These are phyloP conservation scores for Xiphorhynchus erythropygius DNA, from an alignment of 2,797 vertebrate genomes.

Conservation along the genomic window DNA sequence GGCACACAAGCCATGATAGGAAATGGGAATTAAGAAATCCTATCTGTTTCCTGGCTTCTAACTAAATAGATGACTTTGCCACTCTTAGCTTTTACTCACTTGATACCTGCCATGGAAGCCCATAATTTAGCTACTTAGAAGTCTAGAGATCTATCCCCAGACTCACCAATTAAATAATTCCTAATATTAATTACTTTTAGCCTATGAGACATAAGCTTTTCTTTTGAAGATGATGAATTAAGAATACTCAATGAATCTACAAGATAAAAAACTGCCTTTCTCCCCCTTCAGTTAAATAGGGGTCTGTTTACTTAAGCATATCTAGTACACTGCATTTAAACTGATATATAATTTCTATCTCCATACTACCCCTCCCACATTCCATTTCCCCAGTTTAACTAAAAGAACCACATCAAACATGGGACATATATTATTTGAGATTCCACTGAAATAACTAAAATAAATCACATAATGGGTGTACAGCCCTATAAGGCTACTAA, in stretches of 20 bases:
- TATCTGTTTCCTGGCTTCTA: background rate
- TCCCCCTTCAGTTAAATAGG: background rate
- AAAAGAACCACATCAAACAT: background rate
- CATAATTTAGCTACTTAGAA: background rate
- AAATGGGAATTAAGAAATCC: background rate
- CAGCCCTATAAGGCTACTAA: background rate
- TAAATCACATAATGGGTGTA: background rate
- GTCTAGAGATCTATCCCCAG: background rate
- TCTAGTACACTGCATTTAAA: background rate
- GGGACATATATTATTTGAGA: background rate
- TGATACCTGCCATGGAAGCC: background rate
- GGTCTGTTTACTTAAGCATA: background rate
- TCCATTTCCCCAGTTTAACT: background rate
- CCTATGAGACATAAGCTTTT: background rate
- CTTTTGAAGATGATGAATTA: background rate
- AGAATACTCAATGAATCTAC: background rate
- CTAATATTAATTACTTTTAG: background rate
- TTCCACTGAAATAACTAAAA: constrained; percentile 2
- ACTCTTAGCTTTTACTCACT: background rate
- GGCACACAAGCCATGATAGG: background rate
- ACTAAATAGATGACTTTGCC: background rate
- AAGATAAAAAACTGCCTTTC: background rate
- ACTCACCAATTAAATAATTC: background rate
- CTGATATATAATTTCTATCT: background rate
- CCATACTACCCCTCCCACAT: background rate